These are phyloP conservation scores for Tokudaia muenninki DNA, from an alignment of 2,797 vertebrate genomes.

Conservation along the genomic window DNA sequence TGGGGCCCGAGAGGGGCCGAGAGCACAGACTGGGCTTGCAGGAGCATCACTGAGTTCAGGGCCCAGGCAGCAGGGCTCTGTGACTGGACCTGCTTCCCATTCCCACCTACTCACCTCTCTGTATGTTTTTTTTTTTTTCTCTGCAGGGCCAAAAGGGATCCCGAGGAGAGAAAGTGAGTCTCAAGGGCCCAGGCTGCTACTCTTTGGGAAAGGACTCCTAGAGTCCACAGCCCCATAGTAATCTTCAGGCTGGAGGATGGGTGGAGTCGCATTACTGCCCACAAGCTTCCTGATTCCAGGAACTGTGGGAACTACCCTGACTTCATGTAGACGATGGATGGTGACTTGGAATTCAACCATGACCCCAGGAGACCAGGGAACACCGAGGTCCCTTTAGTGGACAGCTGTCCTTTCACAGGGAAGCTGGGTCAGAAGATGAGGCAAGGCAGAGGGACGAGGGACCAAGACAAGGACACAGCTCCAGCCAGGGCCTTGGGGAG, in stretches of 20 bases:
- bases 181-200: background rate
- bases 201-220: background rate
- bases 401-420: background rate
- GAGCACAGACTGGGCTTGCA: conserved; percentile 89
- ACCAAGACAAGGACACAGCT: background rate
- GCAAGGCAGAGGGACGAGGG: background rate
- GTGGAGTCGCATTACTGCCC: background rate
- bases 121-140: conserved; percentile 77
- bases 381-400: background rate
- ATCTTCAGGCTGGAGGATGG: background rate
- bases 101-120: background rate
- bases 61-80: background rate
- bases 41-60: conserved; percentile 90
- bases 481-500: background rate
- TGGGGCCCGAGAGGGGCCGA: conserved; percentile 88
- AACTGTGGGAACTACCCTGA: too few species aligned
- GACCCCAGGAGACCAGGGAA: conserved; percentile 12
- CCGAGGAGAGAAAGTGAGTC: conserved; percentile 95
- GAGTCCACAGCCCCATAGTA: too few species aligned
- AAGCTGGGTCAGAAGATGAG: background rate
- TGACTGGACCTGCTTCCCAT: background rate
- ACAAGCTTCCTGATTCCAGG: background rate
- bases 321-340: background rate
- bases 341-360: background rate
- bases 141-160: conserved; percentile 93